Base-by-base conservation (phyloP, 2,888 invertebrate genomes). In the Hypsopygia costalis region DNA sequence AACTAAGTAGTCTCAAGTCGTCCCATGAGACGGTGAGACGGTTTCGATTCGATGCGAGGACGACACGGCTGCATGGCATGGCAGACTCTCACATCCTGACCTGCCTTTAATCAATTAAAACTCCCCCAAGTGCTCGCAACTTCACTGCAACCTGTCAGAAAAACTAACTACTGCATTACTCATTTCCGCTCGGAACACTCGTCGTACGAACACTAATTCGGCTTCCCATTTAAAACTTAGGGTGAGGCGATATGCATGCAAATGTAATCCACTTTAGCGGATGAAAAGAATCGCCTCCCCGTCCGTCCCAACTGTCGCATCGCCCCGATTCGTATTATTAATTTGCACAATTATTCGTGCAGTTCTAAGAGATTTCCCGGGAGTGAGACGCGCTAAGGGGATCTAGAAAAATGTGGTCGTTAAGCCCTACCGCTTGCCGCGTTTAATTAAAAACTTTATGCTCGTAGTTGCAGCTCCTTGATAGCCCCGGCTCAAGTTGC, bases 391-490 rank as follows among this genome's bases (percentile, higher is more conserved):
- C 56, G 63, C 63, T 55, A 68, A 72, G 75, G 73, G 79, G 73
- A 69, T 70, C 70, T 73, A 76, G 80, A 83, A 82, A 85, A 85
- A 82, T 81, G 78, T 62, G 73, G 67, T 81, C 79, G 78, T 82
- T 82, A 81, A 80, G 72, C 66, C 60, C 65, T 51, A 52, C 55
- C 56, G 68, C 69, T 67, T 59, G 57, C 60, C 66, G 60, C 57
- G 61, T 76, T 85, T 85, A 83, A 85, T 85, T 86, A 85, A 86
- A 83, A 82, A 81, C 70, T 82, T 81, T 70, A 75, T 69, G n/a
- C 25, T 25, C 25, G 25, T 16, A 74, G 76, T 70, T 70, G 69
- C 68, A 67, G 51, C 62, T 68, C 67, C 68, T 70, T 67, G 62
- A 63, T 66, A 57, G 59, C 53, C 52, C 46, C 6, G 25, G 5